Percentiles rank a stretch among this genome's conserved stretches.
Conservation (phyloP, 2,888 invertebrate genomes). For the Stenodera caucasica region DNA sequence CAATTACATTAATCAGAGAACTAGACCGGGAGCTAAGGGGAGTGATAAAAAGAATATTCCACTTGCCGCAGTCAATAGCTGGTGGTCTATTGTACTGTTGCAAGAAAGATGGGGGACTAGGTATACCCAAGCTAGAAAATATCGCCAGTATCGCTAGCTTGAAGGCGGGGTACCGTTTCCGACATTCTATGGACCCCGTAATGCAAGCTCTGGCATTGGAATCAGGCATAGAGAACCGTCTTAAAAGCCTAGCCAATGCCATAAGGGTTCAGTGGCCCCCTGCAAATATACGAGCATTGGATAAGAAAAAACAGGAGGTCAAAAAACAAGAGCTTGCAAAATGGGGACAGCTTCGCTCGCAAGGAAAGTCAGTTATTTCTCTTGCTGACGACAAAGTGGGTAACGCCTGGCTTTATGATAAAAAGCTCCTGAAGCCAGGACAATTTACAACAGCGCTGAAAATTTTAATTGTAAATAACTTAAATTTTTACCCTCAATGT, state of each 20-base stretch:
- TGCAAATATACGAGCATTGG: constrained; percentile 9
- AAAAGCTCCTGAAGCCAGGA: constrained; percentile 38
- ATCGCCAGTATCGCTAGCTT: constrained; percentile 27
- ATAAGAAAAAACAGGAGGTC: constrained; percentile 16
- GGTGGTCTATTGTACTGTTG: constrained; percentile 39
- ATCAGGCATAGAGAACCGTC: constrained; percentile 33
- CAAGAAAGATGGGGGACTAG: constrained; percentile 45
- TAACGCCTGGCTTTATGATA: constrained; percentile 37
- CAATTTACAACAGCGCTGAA: constrained; percentile 39
- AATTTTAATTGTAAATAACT: too few relatives aligned
- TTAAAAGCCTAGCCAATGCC: constrained; percentile 30
- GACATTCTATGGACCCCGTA: constrained; percentile 30
- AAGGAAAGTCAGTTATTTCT: constrained; percentile 38
- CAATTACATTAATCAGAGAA: constrained; percentile 26
- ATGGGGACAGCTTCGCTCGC: constrained; percentile 35
- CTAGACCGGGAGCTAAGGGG: constrained; percentile 41
- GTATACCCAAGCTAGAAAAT: constrained; percentile 40
- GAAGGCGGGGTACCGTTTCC: constrained; percentile 29
- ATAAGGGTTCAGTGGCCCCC: constrained; percentile 35
- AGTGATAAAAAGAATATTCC: constrained; percentile 36
- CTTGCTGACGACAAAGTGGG: constrained; percentile 35
- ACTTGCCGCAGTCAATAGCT: constrained; percentile 38
- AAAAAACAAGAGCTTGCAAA: constrained; percentile 36
- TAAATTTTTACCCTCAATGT: too few relatives aligned
- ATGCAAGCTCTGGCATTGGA: constrained; percentile 37